Evolutionary conservation across 2,888 invertebrate genomes (phyloP).

Genomic region (Vandiemenella viatica): DNA sequence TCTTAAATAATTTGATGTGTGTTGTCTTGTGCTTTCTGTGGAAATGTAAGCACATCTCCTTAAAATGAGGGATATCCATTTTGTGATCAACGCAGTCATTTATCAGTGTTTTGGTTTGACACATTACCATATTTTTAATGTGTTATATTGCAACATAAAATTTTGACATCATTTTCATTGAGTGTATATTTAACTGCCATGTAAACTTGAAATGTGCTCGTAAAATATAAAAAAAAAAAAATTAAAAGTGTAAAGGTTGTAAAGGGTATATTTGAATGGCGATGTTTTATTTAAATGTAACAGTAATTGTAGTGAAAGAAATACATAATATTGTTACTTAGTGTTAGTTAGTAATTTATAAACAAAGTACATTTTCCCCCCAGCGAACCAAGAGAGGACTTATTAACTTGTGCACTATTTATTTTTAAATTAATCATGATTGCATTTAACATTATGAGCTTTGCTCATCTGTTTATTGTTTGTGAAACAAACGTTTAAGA

Average conservation of each 20-base stretch:
- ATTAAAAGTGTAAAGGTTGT: constrained; percentile 14
- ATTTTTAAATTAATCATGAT: constrained; percentile 15
- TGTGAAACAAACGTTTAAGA: constrained; percentile 8
- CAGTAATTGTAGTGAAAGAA: constrained; percentile 13
- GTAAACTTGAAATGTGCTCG: constrained; percentile 7
- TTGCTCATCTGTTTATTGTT: constrained; percentile 8
- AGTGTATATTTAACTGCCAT: constrained; percentile 10
- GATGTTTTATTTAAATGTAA: constrained; percentile 16
- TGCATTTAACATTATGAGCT: constrained; percentile 13
- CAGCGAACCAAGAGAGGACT: constrained; percentile 12
- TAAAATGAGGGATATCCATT: no score
- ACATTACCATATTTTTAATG: constrained; percentile 13
- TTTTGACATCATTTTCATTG: no score
- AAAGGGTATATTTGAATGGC: constrained; percentile 15
- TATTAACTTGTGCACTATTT: constrained; percentile 16
- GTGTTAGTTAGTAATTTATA: constrained; percentile 16
- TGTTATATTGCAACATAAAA: constrained; percentile 6
- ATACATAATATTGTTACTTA: constrained; percentile 16
- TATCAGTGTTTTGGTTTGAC: constrained; percentile 10
- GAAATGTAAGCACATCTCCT: no score
- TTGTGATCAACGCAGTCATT: constrained; percentile 5
- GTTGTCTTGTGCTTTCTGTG: no score
- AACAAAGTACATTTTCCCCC: constrained; percentile 10
- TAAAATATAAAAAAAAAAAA: constrained; percentile 3
- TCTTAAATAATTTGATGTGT: no score